Conservation (phyloP, 2,797 vertebrate genomes). For the Varecia variegata region DNA sequence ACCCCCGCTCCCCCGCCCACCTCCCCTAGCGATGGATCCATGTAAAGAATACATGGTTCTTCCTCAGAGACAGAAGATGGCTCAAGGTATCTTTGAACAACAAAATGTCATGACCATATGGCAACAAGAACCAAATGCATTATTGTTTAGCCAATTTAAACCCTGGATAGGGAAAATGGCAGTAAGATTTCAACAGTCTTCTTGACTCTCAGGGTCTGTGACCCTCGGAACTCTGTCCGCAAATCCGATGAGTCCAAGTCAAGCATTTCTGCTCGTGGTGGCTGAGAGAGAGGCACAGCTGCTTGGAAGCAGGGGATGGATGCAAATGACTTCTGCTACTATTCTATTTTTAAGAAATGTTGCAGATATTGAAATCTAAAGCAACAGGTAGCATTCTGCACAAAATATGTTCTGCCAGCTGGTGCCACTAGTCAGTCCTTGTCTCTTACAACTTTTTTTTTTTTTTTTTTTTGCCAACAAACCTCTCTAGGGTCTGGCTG, state of each 20-base stretch:
- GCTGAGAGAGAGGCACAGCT: neutral
- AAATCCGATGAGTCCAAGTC: neutral
- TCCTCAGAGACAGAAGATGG: neutral
- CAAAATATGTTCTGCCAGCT: slow-evolving; percentile 35
- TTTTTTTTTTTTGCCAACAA: slow-evolving; percentile 11
- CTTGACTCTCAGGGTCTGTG: neutral
- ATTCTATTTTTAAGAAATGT: slow-evolving; percentile 52
- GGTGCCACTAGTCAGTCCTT: neutral
- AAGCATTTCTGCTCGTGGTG: neutral
- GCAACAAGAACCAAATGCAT: neutral
- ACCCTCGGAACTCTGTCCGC: neutral
- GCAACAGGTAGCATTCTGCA: slow-evolving; percentile 52
- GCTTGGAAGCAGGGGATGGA: neutral
- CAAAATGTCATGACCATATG: neutral
- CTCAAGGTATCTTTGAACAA: neutral
- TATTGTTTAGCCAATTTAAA: neutral
- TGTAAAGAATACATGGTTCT: neutral
- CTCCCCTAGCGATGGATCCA: too few species aligned
- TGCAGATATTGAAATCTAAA: slow-evolving; percentile 23
- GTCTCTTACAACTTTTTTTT: neutral
- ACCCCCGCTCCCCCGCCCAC: neutral
- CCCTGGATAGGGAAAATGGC: neutral
- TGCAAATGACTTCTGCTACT: neutral
- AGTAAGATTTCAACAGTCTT: neutral
- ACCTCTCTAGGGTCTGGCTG: neutral